Evolutionary conservation across 2,113 vertebrate genomes (phyloP), one percentile per base, ranked within the genome.

Genomic region (Steatornis caripensis): DNA sequence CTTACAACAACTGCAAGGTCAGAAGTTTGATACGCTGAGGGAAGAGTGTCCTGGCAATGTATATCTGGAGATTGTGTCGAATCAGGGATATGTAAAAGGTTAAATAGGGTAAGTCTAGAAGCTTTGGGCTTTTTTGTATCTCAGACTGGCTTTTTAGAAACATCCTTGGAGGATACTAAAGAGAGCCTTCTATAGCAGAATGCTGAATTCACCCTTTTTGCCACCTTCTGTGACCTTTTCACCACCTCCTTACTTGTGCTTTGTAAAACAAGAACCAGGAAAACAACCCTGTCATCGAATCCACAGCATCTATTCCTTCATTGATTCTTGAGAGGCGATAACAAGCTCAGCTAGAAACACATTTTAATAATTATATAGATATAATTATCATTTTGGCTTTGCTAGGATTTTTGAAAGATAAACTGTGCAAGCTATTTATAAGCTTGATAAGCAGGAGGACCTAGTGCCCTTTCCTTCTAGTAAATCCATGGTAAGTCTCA

Each of bases 1-100:
- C 94, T 96, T 64, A 84, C 37, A 97, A 60, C 95, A 97, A 92
- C 95, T 94, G 91, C 96, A 97, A 97, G 95, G 96, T 97, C 97
- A 97, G 85, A 95, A 93, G 90, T 92, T 95, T 93, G 94, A 97
- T 83, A 91, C 1, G 1, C 80, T 58, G 55, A 74, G 79, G 84
- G 93, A 66, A 87, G 95, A 93, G 89, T 48, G 23, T 77, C 84
- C 89, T 57, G 75, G 89, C 82, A 94, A 83, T 23, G 14, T 45
- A 27, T 93, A 85, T 95, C 68, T 95, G 90, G 62, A 90, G 88
- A 80, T 94, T 94, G 93, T 90, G 91, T 97, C 95, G 96, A 96
- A 95, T 96, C 93, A 97, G 88, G 94, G 76, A 87, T 96, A 92
- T 29, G 17, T 48, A 79, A 90, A 96, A 95, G 93, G 96, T 94